Base-by-base conservation (phyloP, 2,113 vertebrate species). In the Ovibos moschatus region DNA sequence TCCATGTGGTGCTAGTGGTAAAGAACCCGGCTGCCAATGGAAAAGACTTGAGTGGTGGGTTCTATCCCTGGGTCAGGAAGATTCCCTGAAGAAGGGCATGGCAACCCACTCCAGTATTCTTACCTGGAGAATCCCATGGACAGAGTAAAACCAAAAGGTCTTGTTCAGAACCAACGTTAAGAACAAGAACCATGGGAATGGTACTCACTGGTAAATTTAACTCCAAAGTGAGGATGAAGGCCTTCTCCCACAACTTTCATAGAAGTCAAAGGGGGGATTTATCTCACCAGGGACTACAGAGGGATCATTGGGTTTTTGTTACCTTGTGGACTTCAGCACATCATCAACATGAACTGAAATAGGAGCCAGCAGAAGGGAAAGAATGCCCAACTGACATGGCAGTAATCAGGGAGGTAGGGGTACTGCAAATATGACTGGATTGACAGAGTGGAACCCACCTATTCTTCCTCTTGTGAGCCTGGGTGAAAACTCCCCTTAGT, bases 151-250 rank as follows among this genome's bases (percentile, higher is more conserved):
- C 23, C 40, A 43, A 30, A 92, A 86, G 40, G 15, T 12, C 94
- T 95, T 95, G 64, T 71, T 88, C 96, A 94, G 47, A 95, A 94
- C 17, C 14, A 92, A 43, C 3, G 1, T 82, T 82, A 94, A 96
- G n/a, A 58, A 51, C 11, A 93, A 91, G 50, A 94, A 87, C 50
- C 55, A 92, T 16, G 17, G 33, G 71, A 83, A n/a, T 87, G 45
- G 8, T 76, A 94, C 79, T 89, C 58, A 93, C 19, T n/a, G 51
- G 85, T 60, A 96, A 94, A 57, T 14, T 19, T 47, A 87, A 96
- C 36, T 81, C 53, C 96, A 67, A 95, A 92, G n/a, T 43, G 87
- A 64, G 50, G 55, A 89, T 45, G 84, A 87, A 96, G 89, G 12
- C 8, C 74, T 89, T 89, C 25, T 84, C 16, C 16, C 47, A 91